These are phyloP conservation scores for Tringa solitaria DNA, from an alignment of 2,113 vertebrate genomes.

Conservation along the genomic window DNA sequence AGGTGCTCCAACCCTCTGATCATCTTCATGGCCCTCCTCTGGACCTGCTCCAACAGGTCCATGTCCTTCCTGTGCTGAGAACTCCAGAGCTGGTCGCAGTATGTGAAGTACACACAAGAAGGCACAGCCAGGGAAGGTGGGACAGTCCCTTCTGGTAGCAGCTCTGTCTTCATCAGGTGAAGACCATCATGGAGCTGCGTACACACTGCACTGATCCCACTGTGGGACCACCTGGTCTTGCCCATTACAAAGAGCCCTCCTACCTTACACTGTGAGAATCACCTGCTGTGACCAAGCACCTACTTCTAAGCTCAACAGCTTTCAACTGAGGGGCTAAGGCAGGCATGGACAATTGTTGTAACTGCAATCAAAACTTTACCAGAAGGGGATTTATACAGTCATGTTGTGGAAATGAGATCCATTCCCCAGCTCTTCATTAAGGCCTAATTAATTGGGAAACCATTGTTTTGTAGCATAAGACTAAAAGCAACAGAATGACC, in stretches of 20 bases:
- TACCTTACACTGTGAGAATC: neutral
- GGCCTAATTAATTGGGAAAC: neutral
- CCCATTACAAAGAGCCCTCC: neutral
- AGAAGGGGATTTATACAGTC: neutral
- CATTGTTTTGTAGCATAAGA: neutral
- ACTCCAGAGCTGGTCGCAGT: neutral
- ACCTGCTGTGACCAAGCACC: neutral
- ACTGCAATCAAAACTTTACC: neutral
- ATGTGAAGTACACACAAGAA: neutral
- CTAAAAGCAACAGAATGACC: neutral
- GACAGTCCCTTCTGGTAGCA: neutral
- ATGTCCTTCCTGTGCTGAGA: neutral
- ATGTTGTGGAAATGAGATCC: neutral
- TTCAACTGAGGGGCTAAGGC: neutral
- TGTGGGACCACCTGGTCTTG: neutral
- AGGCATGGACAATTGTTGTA: neutral
- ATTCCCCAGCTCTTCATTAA: neutral
- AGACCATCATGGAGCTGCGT: neutral
- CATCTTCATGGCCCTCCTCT: neutral
- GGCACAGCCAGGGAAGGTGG: neutral
- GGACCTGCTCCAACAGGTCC: neutral
- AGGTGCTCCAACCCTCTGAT: neutral
- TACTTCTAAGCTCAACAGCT: neutral
- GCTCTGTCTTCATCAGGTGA: neutral
- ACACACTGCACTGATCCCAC: neutral